A percentile compares a stretch with the other conserved stretches of the same genome.
Evolutionary conservation across 2,888 invertebrate species (phyloP).

Genomic region (Polyommatus icarus): DNA sequence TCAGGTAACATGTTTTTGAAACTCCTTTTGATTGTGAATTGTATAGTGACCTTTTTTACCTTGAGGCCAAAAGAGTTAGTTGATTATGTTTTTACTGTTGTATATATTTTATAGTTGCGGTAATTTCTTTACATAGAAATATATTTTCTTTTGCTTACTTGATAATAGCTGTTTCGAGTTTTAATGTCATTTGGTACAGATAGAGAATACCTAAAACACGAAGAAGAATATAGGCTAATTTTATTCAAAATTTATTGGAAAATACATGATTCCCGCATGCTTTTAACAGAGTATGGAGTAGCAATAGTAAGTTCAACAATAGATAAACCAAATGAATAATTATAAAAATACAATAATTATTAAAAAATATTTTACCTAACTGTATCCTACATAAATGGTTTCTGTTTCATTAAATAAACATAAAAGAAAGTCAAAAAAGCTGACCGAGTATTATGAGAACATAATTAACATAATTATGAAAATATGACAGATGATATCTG

Average conservation of each 20-base stretch:
- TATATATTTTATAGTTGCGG: background rate
- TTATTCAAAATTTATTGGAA: too few species aligned
- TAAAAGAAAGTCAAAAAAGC: background rate
- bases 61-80: background rate
- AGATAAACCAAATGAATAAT: too few species aligned
- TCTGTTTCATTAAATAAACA: too few species aligned
- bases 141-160: too few species aligned
- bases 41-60: slow-evolving; percentile 13
- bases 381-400: too few species aligned
- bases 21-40: slow-evolving; percentile 8
- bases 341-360: too few species aligned
- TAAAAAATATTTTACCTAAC: too few species aligned
- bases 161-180: too few species aligned
- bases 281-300: too few species aligned
- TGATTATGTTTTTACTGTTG: background rate
- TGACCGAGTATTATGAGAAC: background rate
- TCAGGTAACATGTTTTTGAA: slow-evolving; percentile 12
- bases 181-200: background rate
- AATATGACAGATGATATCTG: background rate
- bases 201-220: background rate
- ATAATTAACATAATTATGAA: background rate
- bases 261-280: too few species aligned
- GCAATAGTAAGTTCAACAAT: too few species aligned
- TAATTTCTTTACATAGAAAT: background rate
- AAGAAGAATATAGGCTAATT: too few species aligned